A percentile compares a stretch with the other conserved stretches of the same genome.
phyloP scores from a whole-genome alignment of 2,888 invertebrate species.

The Dorcus hopei region DNA sequence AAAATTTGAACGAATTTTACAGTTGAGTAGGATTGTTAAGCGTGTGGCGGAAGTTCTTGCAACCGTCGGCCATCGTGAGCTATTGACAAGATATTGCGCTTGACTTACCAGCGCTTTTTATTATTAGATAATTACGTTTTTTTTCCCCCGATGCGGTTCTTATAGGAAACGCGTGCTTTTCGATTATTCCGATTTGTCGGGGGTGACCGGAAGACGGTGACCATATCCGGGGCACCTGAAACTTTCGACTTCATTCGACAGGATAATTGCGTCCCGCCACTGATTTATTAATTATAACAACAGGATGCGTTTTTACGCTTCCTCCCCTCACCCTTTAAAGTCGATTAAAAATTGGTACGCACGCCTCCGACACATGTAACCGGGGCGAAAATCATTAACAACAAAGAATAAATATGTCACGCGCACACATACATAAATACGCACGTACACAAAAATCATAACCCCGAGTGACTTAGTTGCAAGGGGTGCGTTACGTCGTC shows the following conservation, averaged over 20 bases:
- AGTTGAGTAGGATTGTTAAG: not conserved
- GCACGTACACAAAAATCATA: not conserved
- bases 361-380: conserved; percentile 46
- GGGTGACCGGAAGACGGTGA: conserved; percentile 39
- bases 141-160: not conserved
- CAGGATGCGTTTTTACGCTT: not conserved
- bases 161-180: conserved; percentile 3
- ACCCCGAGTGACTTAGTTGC: conserved; percentile 3
- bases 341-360: conserved; percentile 22
- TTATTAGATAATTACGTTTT: not conserved
- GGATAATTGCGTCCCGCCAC: conserved; percentile 23
- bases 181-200: conserved; percentile 29
- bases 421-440: not conserved
- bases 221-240: conserved; percentile 39
- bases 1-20: not conserved
- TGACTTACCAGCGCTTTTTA: not conserved
- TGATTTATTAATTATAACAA: conserved; percentile 21
- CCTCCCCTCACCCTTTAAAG: not conserved
- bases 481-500: conserved; percentile 15
- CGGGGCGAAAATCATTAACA: conserved; percentile 36
- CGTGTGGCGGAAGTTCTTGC: conserved; percentile 19
- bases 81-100: conserved; percentile 23
- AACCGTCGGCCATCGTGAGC: conserved; percentile 27
- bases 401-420: conserved; percentile 41
- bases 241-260: conserved; percentile 26